phyloP scores from a whole-genome alignment of 2,888 invertebrate genomes.

The Drosophila mimetica region DNA sequence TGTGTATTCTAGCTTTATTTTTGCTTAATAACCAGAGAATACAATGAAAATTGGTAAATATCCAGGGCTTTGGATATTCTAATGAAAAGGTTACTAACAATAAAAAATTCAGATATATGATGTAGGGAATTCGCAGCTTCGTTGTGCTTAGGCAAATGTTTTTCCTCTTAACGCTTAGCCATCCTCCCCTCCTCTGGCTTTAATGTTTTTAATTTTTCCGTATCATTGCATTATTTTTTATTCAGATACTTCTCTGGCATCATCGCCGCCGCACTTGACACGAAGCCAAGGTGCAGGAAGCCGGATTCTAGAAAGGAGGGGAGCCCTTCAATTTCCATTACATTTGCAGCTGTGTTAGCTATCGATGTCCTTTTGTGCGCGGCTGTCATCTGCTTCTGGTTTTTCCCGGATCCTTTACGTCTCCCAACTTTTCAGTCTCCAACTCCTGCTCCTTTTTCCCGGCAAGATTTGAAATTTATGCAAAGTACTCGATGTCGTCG shows the following conservation, averaged over 20 bases:
- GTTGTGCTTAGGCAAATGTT: not conserved
- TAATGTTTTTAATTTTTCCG: conserved; percentile 81
- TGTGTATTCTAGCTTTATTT: too few species aligned
- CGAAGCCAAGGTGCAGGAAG: conserved; percentile 64
- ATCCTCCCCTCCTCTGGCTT: conserved; percentile 6
- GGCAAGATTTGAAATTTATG: conserved; percentile 76
- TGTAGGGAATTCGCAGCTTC: not conserved
- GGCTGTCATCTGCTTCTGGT: conserved; percentile 62
- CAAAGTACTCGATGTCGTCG: conserved; percentile 75
- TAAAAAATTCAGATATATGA: not conserved
- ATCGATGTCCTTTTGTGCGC: conserved; percentile 82
- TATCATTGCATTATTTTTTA: conserved; percentile 75
- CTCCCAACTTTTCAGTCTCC: conserved; percentile 39
- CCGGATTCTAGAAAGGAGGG: conserved; percentile 30
- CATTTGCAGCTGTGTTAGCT: conserved; percentile 74
- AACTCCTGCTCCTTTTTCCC: conserved; percentile 35
- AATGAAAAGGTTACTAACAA: too few species aligned
- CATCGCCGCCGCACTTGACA: conserved; percentile 69
- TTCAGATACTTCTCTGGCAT: conserved; percentile 50
- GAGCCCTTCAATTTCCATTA: conserved; percentile 77
- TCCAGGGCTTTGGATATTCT: too few species aligned
- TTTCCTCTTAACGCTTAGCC: conserved; percentile 16
- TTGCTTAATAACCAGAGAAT: too few species aligned
- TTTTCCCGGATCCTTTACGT: conserved; percentile 47
- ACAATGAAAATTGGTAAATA: too few species aligned